A percentile compares a stretch with the other conserved stretches of the same genome.
Evolutionary conservation across 2,888 invertebrate genomes (phyloP).

Genomic region (Parascotia fuliginaria): DNA sequence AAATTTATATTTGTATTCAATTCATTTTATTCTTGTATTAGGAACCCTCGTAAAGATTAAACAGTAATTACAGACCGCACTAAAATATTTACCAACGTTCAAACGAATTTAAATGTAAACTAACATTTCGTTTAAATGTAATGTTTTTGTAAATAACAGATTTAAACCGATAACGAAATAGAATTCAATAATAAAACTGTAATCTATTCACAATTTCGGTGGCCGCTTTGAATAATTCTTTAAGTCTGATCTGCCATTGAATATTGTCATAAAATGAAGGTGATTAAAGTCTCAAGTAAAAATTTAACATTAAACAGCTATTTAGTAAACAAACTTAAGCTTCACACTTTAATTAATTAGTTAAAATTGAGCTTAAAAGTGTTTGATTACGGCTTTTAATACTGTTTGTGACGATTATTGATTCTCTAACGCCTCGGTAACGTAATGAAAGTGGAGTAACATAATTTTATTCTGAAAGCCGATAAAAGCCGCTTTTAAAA

Average conservation of each 20-base stretch:
- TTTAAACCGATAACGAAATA: conserved; percentile 16
- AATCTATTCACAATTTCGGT: conserved; percentile 21
- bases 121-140: conserved; percentile 17
- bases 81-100: neutral
- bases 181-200: conserved; percentile 2
- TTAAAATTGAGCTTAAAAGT: conserved; percentile 15
- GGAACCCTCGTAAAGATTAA: too few relatives aligned
- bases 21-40: too few relatives aligned
- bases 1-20: too few relatives aligned
- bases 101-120: conserved; percentile 28
- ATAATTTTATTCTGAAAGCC: neutral
- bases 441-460: neutral
- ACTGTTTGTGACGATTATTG: conserved; percentile 3
- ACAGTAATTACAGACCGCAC: neutral
- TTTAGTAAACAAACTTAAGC: conserved; percentile 16
- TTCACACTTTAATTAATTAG: conserved; percentile 31
- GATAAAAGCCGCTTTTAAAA: neutral
- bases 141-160: conserved; percentile 13
- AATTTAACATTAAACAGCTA: conserved; percentile 2
- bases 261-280: neutral
- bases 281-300: conserved; percentile 16
- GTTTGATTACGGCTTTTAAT: conserved; percentile 18
- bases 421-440: conserved; percentile 10
- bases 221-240: conserved; percentile 1
- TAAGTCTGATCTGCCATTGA: conserved; percentile 14